Conservation (phyloP, 2,888 invertebrate species). For the Megaustenia siamemsis region DNA sequence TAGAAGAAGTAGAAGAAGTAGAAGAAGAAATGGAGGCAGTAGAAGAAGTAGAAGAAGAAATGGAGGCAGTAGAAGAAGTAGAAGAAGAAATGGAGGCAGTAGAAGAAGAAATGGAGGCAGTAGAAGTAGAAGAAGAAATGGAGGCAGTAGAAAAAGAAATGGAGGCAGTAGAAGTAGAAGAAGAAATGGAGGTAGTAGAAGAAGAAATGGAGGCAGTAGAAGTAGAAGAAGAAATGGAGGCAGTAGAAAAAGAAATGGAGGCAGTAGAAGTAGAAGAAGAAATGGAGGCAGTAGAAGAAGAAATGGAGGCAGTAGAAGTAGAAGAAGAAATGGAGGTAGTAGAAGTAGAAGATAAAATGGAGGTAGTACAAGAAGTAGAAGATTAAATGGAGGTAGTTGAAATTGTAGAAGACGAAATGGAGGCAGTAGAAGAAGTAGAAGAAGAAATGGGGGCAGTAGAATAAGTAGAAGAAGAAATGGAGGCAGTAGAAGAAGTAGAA, state of each 20-base stretch:
- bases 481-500: background rate
- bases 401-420: background rate
- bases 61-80: background rate
- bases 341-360: background rate
- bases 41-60: background rate
- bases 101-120: constrained; percentile 23
- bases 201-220: too few species aligned
- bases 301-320: background rate
- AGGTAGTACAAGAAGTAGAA: background rate
- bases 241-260: too few species aligned
- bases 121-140: constrained; percentile 7
- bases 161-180: background rate
- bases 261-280: too few species aligned
- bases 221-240: background rate
- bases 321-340: background rate
- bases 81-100: background rate
- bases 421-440: background rate
- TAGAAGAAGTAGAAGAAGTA: background rate
- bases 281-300: too few species aligned
- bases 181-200: too few species aligned
- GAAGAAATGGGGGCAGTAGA: background rate
- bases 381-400: background rate
- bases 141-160: background rate
- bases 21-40: background rate
- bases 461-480: background rate